Conservation (phyloP, 2,113 vertebrate species). For the Conger conger region DNA sequence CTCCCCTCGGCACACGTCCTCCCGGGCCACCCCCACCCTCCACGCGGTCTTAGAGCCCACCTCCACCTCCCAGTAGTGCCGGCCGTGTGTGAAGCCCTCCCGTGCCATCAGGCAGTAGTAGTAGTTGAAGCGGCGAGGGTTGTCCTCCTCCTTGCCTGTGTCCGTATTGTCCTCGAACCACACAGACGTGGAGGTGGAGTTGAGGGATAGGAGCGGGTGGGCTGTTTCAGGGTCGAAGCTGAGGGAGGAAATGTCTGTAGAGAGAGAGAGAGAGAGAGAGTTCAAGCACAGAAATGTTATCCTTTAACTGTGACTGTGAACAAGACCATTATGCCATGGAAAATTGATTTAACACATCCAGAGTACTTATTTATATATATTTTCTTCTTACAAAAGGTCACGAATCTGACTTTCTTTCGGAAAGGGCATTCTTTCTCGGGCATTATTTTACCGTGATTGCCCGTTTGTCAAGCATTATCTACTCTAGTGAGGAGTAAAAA, state of each 20-base stretch:
- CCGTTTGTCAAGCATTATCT: not conserved
- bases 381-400: too few relatives aligned
- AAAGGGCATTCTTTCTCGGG: too few relatives aligned
- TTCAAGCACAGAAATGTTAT: not conserved
- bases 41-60: slow-evolving; percentile 66
- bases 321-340: not conserved
- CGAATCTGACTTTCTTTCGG: too few relatives aligned
- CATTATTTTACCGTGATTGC: not conserved
- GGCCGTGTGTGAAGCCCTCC: slow-evolving; percentile 61
- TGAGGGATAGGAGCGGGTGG: slow-evolving; percentile 62
- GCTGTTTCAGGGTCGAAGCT: slow-evolving; percentile 70
- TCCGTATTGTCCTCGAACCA: slow-evolving; percentile 56
- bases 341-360: too few relatives aligned
- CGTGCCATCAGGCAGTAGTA: slow-evolving; percentile 63
- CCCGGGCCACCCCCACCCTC: slow-evolving; percentile 67
- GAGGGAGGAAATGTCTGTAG: slow-evolving; percentile 60
- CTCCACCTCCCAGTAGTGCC: slow-evolving; percentile 75
- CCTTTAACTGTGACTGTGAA: not conserved
- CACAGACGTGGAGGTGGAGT: slow-evolving; percentile 52
- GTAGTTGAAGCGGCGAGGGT: slow-evolving; percentile 62
- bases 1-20: slow-evolving; percentile 63
- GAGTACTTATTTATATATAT: too few relatives aligned
- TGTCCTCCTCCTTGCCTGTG: slow-evolving; percentile 24
- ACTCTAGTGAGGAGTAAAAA: not conserved
- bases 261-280: not conserved